Evolutionary conservation across 2,888 invertebrate genomes (phyloP), one percentile per base, ranked within the genome.

Genomic region (Athalia circularis): DNA sequence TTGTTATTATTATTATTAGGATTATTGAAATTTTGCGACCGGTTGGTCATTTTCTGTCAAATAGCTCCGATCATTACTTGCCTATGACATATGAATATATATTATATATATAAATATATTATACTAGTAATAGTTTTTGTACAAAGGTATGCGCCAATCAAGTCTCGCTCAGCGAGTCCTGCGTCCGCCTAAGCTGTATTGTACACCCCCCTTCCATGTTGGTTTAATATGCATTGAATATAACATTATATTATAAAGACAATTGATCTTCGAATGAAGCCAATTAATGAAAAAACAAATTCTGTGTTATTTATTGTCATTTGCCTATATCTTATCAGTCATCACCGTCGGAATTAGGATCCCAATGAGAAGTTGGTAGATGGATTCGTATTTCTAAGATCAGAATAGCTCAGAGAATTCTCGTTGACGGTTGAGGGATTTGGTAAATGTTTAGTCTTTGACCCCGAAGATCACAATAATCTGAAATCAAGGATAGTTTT

Each of bases 41-140:
- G n/a, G 70, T 72, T 72, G 57, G 29, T 29, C 0, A 29, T 29
- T 29, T 29, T 29, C 0, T 47, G 13, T 45, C 8, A 8, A 64
- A 62, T 62, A 75, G 48, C 62, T 75, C 50, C 62, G 45, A 75
- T 86, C 86, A 87, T 85, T 86, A 87, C 86, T 88, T 86, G 82
- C 84, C 83, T 86, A 85, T 86, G 86, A 84, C 85, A 87, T 83
- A 85, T 82, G 84, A 79, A 83, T 81, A 84, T 81, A 84, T 81
- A 81, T 81, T 78, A 86, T 82, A 83, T 79, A 84, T 84, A 85
- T 43, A 85, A 81, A 85, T 85, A 83, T 80, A 84, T 83, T 80
- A 79, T 82, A 81, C 86, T 88, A 88, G 85, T 86, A 86, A 86
- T 88, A 87, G 86, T 86, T 88, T 89, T 89, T 89, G 88, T 89